Evolutionary conservation across 2,888 invertebrate species (phyloP).

Genomic region (Lithodes maja): DNA sequence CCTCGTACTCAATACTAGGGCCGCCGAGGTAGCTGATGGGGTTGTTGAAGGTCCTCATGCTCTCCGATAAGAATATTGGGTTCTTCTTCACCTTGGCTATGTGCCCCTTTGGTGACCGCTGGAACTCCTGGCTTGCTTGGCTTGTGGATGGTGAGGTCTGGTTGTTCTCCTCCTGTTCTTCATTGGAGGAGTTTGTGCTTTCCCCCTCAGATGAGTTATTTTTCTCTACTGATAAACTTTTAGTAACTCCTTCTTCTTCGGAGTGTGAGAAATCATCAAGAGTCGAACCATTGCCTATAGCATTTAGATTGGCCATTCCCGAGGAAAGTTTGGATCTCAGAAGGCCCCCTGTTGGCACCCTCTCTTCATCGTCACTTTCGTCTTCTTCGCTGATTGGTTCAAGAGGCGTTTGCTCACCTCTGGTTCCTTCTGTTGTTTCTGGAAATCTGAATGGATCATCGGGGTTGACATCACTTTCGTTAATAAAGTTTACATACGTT

Average conservation of each 20-base stretch:
- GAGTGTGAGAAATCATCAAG: not conserved
- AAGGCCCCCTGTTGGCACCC: not conserved
- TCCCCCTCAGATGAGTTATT: not conserved
- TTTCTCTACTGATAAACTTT: not conserved
- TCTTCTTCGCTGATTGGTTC: conserved; percentile 41
- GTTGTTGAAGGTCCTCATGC: conserved; percentile 79
- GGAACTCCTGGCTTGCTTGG: not conserved
- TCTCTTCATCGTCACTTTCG: conserved; percentile 26
- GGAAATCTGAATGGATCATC: not conserved
- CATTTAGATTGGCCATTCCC: conserved; percentile 34
- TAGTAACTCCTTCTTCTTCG: not conserved
- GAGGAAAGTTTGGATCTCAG: conserved; percentile 40
- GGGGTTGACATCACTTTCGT: not conserved
- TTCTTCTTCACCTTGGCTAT: conserved; percentile 33
- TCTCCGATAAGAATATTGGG: conserved; percentile 78
- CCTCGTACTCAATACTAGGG: conserved; percentile 73
- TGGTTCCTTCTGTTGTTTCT: not conserved
- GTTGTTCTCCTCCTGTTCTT: not conserved
- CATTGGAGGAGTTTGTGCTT: not conserved
- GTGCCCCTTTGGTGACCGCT: conserved; percentile 18
- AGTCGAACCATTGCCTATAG: not conserved
- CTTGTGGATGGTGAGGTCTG: not conserved
- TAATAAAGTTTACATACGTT: not conserved
- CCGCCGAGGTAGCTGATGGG: conserved; percentile 84
- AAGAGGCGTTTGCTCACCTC: not conserved